These are phyloP conservation scores for Pseudoips prasinana DNA, from an alignment of 2,888 invertebrate species.

Conservation along the genomic window DNA sequence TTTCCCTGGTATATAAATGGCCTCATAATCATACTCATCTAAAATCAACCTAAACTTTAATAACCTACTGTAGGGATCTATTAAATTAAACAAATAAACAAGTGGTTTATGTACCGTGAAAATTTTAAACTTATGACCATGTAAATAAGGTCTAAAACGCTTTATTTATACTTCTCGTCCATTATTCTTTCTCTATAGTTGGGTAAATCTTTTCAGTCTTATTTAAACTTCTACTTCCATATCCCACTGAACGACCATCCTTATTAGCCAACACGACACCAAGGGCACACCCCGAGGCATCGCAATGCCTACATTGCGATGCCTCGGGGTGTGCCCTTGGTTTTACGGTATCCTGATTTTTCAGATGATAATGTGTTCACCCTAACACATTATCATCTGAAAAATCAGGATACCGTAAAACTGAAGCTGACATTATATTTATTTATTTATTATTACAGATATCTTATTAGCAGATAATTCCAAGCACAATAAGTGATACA, in stretches of 20 bases:
- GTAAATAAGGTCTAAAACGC: neutral
- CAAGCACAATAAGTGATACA: too few relatives aligned
- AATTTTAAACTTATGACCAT: neutral
- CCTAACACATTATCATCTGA: neutral
- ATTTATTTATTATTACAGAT: neutral
- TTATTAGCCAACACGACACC: neutral
- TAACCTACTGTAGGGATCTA: constrained; percentile 15
- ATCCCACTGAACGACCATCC: neutral
- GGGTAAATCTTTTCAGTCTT: neutral
- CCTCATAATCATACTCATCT: constrained; percentile 17
- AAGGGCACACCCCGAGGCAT: neutral
- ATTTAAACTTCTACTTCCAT: neutral
- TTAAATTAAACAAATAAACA: constrained; percentile 17
- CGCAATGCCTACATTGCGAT: too few relatives aligned
- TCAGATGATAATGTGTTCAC: neutral
- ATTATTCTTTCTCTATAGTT: neutral
- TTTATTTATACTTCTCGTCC: neutral
- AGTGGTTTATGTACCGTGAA: constrained; percentile 2
- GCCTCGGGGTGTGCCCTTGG: neutral
- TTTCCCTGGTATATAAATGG: constrained; percentile 9
- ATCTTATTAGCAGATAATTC: too few relatives aligned
- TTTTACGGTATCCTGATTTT: too few relatives aligned
- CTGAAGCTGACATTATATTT: neutral
- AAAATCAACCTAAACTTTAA: constrained; percentile 16
- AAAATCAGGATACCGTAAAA: neutral